Evolutionary conservation across 2,888 invertebrate genomes (phyloP), one percentile per base, ranked within the genome.

Genomic region (Tachina fera): DNA sequence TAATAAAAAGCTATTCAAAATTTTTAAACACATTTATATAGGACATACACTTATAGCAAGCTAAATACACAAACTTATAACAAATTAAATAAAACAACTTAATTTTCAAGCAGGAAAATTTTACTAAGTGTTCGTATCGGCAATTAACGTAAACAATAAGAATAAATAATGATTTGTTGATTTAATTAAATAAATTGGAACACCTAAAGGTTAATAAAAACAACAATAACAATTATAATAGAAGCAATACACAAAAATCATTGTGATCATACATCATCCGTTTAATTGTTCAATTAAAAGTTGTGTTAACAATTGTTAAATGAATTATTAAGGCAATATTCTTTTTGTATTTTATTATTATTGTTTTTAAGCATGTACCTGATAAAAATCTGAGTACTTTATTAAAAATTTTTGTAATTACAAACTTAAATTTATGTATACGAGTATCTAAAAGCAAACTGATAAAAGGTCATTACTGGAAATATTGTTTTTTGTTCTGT

Each of bases 131-230:
- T 16, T 10, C 9, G 31, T 16, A 43, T 16, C 31, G n/a, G 14
- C n/a, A 51, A 51, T 39, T 45, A 13, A 22, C n/a, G 43, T n/a
- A 53, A 67, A 51, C 70, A 61, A 61, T 60, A 49, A 13, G n/a
- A 67, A 47, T 10, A 39, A 70, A 22, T 70, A 77, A 71, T 71
- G 70, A 82, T 76, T 82, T 75, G 47, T 75, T 82, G 76, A 77
- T 83, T 71, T 77, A 71, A 67, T 41, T 71, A 71, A 77, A 83
- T 41, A 75, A 76, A 82, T 65, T 71, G 63, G 70, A 82, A 41
- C 75, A 82, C 70, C 70, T 82, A 63, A 76, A 76, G 70, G 82
- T 77, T 77, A 77, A 82, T 65, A 77, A 49, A 71, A 75, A 61
- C 49, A 63, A 53, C 14, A 78, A 70, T n/a, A 49, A 43, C 1